Conservation (phyloP, 35 echinoderm and acorn worm genomes). For the Hemicentrotus pulcherrimus region DNA sequence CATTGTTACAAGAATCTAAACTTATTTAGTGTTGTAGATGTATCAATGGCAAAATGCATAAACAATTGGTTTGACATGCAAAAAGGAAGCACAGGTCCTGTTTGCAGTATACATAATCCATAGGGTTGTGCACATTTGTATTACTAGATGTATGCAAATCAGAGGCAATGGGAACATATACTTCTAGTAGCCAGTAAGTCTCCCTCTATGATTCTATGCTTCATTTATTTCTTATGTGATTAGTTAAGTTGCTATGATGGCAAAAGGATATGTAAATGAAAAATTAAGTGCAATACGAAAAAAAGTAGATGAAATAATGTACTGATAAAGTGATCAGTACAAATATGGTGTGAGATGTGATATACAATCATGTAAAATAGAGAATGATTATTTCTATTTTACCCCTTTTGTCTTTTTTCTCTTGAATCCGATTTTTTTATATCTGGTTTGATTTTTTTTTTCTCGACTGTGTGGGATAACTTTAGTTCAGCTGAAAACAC, state of each 20-base stretch:
- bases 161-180: background rate
- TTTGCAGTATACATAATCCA: background rate
- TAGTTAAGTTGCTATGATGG: background rate
- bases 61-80: too few relatives aligned
- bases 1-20: background rate
- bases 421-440: background rate
- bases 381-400: slow-evolving; percentile 24
- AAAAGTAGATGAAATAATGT: background rate
- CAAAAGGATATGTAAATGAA: background rate
- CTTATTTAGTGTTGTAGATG: too few relatives aligned
- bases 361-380: slow-evolving; percentile 31
- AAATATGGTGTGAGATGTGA: slow-evolving; percentile 5
- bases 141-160: background rate
- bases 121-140: background rate
- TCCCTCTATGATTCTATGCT: background rate
- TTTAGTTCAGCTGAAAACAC: slow-evolving; percentile 30
- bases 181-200: background rate
- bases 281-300: slow-evolving; percentile 13
- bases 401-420: background rate
- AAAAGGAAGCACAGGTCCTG: too few relatives aligned
- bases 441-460: background rate
- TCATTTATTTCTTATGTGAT: background rate
- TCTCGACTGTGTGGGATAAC: background rate
- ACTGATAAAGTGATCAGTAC: background rate
- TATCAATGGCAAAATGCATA: too few relatives aligned